These are phyloP conservation scores for Saguinus imperator DNA, from an alignment of 2,113 vertebrate genomes.

Conservation along the genomic window DNA sequence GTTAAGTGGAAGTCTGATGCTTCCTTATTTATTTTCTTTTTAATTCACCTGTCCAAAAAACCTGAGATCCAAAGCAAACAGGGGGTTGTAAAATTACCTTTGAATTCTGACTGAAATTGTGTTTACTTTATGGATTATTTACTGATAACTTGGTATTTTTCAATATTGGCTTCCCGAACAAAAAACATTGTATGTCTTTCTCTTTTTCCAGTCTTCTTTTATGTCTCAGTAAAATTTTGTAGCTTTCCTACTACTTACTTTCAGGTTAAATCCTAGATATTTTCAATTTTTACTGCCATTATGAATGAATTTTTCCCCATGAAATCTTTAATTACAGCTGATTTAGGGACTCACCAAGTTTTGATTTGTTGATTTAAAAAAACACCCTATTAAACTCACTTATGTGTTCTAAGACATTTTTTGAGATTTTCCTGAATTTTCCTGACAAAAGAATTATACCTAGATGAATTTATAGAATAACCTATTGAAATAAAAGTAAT, in stretches of 20 bases:
- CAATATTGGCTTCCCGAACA: not conserved
- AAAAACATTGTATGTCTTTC: not conserved
- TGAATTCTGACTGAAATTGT: not conserved
- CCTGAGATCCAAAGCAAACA: not conserved
- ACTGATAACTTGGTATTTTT: not conserved
- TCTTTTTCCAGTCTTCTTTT: not conserved
- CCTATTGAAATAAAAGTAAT: not conserved
- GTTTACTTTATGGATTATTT: not conserved
- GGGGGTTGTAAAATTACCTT: not conserved
- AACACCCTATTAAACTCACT: not conserved
- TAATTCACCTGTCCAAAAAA: not conserved
- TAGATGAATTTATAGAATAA: not conserved
- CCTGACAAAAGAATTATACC: not conserved
- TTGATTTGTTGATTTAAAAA: constrained; percentile 11
- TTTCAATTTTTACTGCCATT: not conserved
- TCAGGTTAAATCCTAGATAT: not conserved
- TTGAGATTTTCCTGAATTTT: not conserved
- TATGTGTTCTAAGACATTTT: not conserved
- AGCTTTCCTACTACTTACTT: constrained; percentile 30
- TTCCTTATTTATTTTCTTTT: not conserved
- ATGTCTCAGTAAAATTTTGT: not conserved
- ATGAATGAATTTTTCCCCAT: not conserved
- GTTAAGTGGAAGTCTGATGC: not conserved
- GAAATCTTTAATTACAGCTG: not conserved
- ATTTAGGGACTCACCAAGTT: not conserved